Base-by-base conservation (phyloP, 2,797 vertebrate species). In the Benthosema pterotum region DNA sequence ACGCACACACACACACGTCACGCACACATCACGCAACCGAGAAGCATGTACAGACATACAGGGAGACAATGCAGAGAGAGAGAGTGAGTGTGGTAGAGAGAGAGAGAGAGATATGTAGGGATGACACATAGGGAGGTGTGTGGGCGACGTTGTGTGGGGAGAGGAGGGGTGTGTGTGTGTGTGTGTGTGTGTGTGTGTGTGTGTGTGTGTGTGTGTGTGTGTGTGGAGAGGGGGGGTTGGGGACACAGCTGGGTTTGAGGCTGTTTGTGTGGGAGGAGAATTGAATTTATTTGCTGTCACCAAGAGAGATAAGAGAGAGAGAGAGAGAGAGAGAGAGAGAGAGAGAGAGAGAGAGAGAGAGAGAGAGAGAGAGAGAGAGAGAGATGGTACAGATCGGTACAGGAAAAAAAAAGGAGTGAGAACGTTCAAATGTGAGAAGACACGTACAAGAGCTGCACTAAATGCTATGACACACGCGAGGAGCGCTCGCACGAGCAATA, bases 221-320 rank as follows among this genome's bases (percentile, higher is more conserved):
- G 28, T 22, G 60, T 62, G 52, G 78, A 52, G 67, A 71, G 65
- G 62, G 67, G 59, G 70, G 12, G 79, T 71, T 75, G 75, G 80
- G 77, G 75, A 71, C 83, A 82, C 82, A 87, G 87, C 88, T 88
- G 89, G 83, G 77, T 83, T 78, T 83, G 84, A 83, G 75, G 82
- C 84, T 65, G 64, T 72, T 65, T 83, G 84, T 87, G 87, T 78
- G 86, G 86, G 87, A 52, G 87, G 87, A 83, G 71, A 63, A 84
- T 78, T 80, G 51, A 75, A 75, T 72, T 72, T 80, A 78, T 82
- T 71, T 71, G 76, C 70, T 63, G 60, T 64, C 68, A 64, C 38
- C 57, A n/a, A n/a, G 56, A 15, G 14, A 5, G 22, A 25, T 11
- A 47, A 50, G 28, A 11, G 3, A 25, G 13, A 65, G 60, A 64